These are phyloP conservation scores for Lichenostomus cassidix DNA, from an alignment of 2,113 vertebrate genomes.

Conservation along the genomic window DNA sequence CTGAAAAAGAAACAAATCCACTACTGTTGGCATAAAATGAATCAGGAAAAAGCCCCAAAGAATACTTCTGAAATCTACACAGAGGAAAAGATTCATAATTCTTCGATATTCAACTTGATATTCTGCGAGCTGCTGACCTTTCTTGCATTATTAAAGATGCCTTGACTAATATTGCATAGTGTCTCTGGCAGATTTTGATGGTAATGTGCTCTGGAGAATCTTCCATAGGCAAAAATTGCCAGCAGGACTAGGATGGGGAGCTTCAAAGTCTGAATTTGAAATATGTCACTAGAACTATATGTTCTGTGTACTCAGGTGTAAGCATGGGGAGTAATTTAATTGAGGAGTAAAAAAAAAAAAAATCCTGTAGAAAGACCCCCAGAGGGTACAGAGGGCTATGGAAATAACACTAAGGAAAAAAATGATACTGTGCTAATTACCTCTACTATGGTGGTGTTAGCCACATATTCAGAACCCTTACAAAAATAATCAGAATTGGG, in stretches of 20 bases:
- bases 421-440: background rate
- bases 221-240: background rate
- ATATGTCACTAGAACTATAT: background rate
- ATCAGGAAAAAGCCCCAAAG: background rate
- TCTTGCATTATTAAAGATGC: constrained; percentile 60
- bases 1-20: background rate
- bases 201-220: constrained; percentile 32
- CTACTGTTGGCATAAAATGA: background rate
- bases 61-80: background rate
- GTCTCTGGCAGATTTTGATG: constrained; percentile 27
- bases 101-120: background rate
- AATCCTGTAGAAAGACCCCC: background rate
- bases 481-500: background rate
- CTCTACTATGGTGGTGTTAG: background rate
- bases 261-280: background rate
- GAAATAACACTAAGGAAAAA: background rate
- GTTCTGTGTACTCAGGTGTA: background rate
- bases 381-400: background rate
- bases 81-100: constrained; percentile 2
- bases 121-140: constrained; percentile 48
- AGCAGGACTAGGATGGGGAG: background rate
- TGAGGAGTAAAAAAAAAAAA: background rate
- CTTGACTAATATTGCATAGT: constrained; percentile 34
- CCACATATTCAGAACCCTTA: background rate
- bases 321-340: background rate